Base-by-base conservation (phyloP, 2,113 vertebrate species). In the Eublepharis macularius region DNA sequence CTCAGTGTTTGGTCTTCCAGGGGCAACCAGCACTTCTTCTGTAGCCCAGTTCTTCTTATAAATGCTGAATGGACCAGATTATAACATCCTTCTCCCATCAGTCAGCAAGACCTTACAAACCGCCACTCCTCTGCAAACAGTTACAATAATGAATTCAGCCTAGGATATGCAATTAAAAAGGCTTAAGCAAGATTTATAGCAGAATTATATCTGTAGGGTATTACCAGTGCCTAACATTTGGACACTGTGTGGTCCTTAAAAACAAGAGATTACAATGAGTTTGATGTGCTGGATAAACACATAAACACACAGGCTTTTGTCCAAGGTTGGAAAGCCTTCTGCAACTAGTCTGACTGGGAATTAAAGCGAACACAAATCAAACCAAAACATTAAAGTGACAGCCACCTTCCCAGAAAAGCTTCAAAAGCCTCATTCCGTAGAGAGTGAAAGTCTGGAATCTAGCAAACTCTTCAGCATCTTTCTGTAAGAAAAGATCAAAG, bases 181-280 rank as follows among this genome's bases (percentile, higher is more conserved):
- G 85, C 76, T 94, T 90, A 88, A 68, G 54, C 0, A 36, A 86
- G 91, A 91, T 88, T 91, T 91, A 89, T 74, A 81, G 84, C 51
- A 78, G 90, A 87, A 92, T 92, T 88, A 91, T 45, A 90, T 77
- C 88, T 14, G 2, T 87, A 70, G 90, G 88, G 86, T 88, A 84
- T 86, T 81, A 77, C 87, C 81, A 19, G 21, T 10, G 4, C 66
- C 39, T 87, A 63, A 86, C 87, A 87, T 90, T 87, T 70, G 87
- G 87, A 86, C 92, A 86, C 90, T 63, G 66, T 81, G 83, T 54
- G 77, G 79, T 87, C 87, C 89, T 87, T 75, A 60, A 78, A 87
- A 93, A 89, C 41, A 94, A 90, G 88, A 92, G 92, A 87, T 93
- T 91, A 89, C 86, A 90, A 81, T 65, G 80, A 86, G 32, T 3